Base-by-base conservation (phyloP, 2,888 invertebrate genomes). In the Dicranocentrus wangi region DNA sequence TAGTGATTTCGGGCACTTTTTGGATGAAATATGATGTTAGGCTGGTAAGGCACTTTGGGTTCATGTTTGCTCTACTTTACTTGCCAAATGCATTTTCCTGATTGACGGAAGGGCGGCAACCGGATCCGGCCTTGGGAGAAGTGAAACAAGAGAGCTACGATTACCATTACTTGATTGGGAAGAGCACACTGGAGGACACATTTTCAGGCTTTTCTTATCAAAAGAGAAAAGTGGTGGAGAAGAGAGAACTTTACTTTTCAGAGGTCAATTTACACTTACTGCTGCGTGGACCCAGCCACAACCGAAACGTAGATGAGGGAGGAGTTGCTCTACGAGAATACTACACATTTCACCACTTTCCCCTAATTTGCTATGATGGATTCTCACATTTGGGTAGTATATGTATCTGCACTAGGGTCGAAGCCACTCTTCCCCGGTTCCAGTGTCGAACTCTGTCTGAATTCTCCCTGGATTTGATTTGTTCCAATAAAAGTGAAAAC, bases 41-140 rank as follows among this genome's bases (percentile, higher is more conserved):
- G 3, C 19, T 42, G 17, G n/a, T 60, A 39, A 28, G 55, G 51
- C 32, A 58, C 63, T 63, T 60, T 63, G 17, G 63, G 17, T 69
- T 42, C 55, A 27, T 51, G 32, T 63, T 66, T 63, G 19, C 23
- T 65, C 79, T 47, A 60, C 66, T 71, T 58, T 70, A 63, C 27
- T 63, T 81, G 68, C 73, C 81, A 81, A 75, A 69, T 81, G 81
- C 81, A 75, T 69, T 81, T 81, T 69, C 32, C 69, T 75, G 81
- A 81, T 81, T 73, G 81, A 81, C 81, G 75, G 73, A 81, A 81
- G 81, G 81, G 81, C 81, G 81, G 81, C 32, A 75, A 81, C 81
- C 60, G 42, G 65, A 81, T 81, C 73, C 73, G 32, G 72, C 72
- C 72, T 68, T 80, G 72, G 61, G 72, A 73, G 42, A 23, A 66